phyloP scores from a whole-genome alignment of 2,797 vertebrate genomes.

The Martes flavigula region DNA sequence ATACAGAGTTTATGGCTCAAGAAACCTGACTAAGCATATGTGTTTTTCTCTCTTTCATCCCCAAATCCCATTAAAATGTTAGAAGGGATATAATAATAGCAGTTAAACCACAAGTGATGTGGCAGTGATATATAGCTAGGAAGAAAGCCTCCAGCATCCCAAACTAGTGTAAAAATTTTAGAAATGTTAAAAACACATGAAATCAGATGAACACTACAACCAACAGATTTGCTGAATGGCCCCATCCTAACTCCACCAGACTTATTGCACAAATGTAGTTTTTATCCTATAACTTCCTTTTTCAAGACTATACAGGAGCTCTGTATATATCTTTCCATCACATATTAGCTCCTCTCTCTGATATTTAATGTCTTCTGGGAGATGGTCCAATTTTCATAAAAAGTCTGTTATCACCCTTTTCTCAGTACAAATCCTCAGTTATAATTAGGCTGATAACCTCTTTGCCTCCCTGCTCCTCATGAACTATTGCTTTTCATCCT shows the following conservation, averaged over 20 bases:
- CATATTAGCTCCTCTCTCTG: neutral
- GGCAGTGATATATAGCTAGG: neutral
- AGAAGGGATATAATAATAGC: conserved; percentile 43
- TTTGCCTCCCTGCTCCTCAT: neutral
- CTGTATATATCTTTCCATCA: neutral
- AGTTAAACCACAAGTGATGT: neutral
- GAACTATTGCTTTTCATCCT: neutral
- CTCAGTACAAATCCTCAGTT: neutral
- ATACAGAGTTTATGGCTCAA: neutral
- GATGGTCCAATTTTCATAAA: neutral
- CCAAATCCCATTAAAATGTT: conserved; percentile 24
- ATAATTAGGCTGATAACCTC: neutral
- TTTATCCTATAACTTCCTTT: neutral
- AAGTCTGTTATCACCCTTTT: neutral
- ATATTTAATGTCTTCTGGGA: conserved; percentile 3
- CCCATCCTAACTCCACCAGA: neutral
- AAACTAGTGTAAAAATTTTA: neutral
- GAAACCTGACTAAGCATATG: conserved; percentile 18
- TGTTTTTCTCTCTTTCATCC: conserved; percentile 40
- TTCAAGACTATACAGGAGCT: neutral
- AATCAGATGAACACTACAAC: neutral
- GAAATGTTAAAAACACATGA: neutral
- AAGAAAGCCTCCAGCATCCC: neutral
- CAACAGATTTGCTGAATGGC: neutral
- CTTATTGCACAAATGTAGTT: neutral